A percentile compares a stretch with the other conserved stretches of the same genome.
Conservation (phyloP, 2,888 invertebrate genomes). For the Biston betularia region DNA sequence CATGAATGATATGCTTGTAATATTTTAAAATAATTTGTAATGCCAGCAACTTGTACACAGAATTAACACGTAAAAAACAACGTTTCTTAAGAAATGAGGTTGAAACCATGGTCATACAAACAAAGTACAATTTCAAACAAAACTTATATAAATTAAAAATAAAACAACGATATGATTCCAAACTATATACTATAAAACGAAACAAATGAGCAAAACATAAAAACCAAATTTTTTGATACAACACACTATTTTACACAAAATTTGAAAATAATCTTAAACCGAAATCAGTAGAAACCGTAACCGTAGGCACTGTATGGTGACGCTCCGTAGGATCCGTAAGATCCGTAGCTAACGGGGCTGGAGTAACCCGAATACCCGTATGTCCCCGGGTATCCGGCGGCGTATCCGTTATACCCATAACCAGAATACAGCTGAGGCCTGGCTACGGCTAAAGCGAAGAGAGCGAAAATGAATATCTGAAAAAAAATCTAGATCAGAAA, state of each 20-base stretch:
- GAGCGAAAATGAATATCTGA: conserved; percentile 77
- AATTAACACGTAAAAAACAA: too few species aligned
- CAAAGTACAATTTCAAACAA: not conserved
- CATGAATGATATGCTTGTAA: too few species aligned
- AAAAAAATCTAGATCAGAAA: conserved; percentile 40
- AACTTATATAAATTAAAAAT: not conserved
- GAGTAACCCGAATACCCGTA: conserved; percentile 72
- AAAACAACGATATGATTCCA: conserved; percentile 30
- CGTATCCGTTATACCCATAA: conserved; percentile 67
- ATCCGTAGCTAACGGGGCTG: conserved; percentile 64
- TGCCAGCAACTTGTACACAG: too few species aligned
- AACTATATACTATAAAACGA: conserved; percentile 44
- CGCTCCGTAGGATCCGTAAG: conserved; percentile 66
- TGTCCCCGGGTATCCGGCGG: conserved; percentile 67
- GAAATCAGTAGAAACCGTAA: conserved; percentile 68
- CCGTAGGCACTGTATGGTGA: conserved; percentile 69
- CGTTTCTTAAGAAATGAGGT: too few species aligned
- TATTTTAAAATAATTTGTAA: too few species aligned
- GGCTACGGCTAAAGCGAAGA: conserved; percentile 79
- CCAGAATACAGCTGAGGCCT: conserved; percentile 74
- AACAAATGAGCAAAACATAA: conserved; percentile 18
- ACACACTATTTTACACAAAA: conserved; percentile 30
- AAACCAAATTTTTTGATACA: conserved; percentile 20
- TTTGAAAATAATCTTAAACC: not conserved
- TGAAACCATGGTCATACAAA: too few species aligned